A percentile compares a stretch with the other conserved stretches of the same genome.
These are phyloP conservation scores for Meliscaeva auricollis DNA, from an alignment of 2,888 invertebrate genomes.

Conservation along the genomic window DNA sequence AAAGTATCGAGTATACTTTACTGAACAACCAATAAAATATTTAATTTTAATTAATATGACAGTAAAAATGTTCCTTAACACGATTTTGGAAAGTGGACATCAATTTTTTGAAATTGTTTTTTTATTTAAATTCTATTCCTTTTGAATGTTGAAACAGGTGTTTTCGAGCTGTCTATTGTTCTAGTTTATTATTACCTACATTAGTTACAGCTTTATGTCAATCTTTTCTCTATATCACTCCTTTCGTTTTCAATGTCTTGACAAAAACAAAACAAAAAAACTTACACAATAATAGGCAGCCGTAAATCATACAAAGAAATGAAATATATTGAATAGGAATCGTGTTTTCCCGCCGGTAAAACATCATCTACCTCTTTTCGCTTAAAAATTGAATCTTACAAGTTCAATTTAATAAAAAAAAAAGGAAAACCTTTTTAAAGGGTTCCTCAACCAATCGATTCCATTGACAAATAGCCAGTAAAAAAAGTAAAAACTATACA, in stretches of 20 bases:
- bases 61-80: too few species aligned
- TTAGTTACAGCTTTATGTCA: not conserved
- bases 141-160: conserved; percentile 2
- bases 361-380: not conserved
- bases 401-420: not conserved
- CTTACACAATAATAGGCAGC: not conserved
- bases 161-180: not conserved
- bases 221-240: not conserved
- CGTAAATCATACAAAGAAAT: conserved; percentile 19
- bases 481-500: conserved; percentile 19
- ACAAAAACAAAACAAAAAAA: not conserved
- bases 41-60: too few species aligned
- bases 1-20: too few species aligned
- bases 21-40: too few species aligned
- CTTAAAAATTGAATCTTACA: not conserved
- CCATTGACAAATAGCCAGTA: conserved; percentile 62
- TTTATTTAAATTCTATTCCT: too few species aligned
- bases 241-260: not conserved
- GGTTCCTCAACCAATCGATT: conserved; percentile 69
- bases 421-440: conserved; percentile 36
- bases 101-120: too few species aligned
- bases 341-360: conserved; percentile 66
- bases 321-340: not conserved
- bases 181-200: not conserved
- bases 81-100: too few species aligned